These are phyloP conservation scores for Lampris megalopsis DNA, from an alignment of 2,113 vertebrate species.

Conservation along the genomic window DNA sequence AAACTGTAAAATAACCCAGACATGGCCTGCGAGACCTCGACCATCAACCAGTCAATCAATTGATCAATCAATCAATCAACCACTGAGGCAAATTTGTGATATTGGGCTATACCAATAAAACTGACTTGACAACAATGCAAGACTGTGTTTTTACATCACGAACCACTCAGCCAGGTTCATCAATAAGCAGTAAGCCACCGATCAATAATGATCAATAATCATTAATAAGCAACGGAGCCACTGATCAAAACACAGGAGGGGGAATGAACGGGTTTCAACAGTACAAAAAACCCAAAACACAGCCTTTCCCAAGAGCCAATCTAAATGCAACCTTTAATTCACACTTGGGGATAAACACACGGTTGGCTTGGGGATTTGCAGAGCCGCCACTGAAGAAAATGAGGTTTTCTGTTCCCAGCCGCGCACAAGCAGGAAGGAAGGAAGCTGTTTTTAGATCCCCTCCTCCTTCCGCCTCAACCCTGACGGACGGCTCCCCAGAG, in stretches of 20 bases:
- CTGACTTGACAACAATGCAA: background rate
- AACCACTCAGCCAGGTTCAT: background rate
- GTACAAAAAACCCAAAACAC: conserved; percentile 30
- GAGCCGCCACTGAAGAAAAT: conserved; percentile 68
- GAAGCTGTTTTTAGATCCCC: conserved; percentile 50
- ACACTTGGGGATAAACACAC: conserved; percentile 55
- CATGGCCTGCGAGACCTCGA: too few species aligned
- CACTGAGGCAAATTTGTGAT: too few species aligned
- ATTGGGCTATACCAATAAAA: too few species aligned
- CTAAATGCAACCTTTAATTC: conserved; percentile 49
- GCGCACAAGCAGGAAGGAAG: conserved; percentile 59
- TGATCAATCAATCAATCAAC: too few species aligned
- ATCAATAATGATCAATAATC: too few species aligned
- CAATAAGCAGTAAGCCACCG: background rate
- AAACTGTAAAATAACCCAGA: too few species aligned
- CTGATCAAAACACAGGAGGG: background rate
- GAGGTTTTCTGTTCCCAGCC: conserved; percentile 64
- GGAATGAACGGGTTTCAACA: background rate
- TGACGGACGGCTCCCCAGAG: conserved; percentile 45
- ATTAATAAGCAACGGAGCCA: too few species aligned
- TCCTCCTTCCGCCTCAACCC: conserved; percentile 42
- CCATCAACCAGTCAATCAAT: too few species aligned
- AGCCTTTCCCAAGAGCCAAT: conserved; percentile 38
- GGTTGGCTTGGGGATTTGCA: background rate
- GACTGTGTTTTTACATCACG: background rate